phyloP scores from a whole-genome alignment of 2,113 vertebrate species.

The Hyperoodon ampullatus region DNA sequence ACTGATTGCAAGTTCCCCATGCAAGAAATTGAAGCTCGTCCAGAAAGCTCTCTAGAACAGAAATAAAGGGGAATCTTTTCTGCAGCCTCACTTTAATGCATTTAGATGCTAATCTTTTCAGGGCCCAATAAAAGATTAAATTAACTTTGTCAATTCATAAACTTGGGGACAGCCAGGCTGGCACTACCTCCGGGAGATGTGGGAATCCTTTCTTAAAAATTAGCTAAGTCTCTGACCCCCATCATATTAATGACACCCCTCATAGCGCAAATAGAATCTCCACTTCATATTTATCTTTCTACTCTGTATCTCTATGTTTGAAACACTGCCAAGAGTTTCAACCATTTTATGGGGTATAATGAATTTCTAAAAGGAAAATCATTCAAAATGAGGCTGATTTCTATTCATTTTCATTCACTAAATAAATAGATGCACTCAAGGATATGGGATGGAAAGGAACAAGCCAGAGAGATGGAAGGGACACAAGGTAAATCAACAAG shows the following conservation, averaged over 20 bases:
- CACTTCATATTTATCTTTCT: background rate
- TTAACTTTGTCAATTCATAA: slow-evolving; percentile 2
- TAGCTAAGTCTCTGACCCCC: background rate
- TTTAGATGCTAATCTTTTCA: background rate
- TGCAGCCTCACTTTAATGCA: background rate
- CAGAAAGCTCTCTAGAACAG: background rate
- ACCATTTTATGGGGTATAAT: background rate
- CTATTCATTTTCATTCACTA: background rate
- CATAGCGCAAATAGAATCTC: background rate
- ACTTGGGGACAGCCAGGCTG: background rate
- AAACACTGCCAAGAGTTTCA: background rate
- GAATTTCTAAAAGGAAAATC: background rate
- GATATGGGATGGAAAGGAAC: background rate
- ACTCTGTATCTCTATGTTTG: background rate
- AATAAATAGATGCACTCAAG: background rate
- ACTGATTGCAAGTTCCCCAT: background rate
- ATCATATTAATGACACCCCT: background rate
- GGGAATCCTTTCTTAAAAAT: background rate
- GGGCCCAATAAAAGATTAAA: background rate
- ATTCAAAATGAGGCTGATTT: background rate
- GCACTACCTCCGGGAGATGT: background rate
- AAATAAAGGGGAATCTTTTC: background rate
- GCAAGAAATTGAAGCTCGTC: background rate
- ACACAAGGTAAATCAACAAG: background rate
- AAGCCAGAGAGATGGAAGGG: background rate